These are phyloP conservation scores for Abrostola tripartita DNA, from an alignment of 2,888 invertebrate genomes.

Conservation along the genomic window DNA sequence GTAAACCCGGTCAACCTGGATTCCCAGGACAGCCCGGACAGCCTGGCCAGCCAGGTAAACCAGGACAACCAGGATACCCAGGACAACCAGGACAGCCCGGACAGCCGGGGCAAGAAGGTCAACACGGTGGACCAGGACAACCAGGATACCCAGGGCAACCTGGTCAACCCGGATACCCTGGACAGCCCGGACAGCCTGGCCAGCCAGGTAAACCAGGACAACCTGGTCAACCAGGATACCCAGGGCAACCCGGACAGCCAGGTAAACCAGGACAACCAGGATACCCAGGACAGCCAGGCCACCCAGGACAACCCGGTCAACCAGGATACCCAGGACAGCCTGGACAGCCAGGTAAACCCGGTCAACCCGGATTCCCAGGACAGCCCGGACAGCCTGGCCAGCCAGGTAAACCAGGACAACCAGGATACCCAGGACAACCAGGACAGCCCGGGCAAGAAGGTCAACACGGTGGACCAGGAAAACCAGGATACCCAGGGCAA, in stretches of 20 bases:
- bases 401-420: constrained; percentile 5
- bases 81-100: constrained; percentile 61
- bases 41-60: constrained; percentile 79
- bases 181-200: constrained; percentile 7
- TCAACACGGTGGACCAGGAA: constrained; percentile 30
- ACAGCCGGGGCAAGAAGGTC: constrained; percentile 51
- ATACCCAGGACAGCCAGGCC: constrained; percentile 5
- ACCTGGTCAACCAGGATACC: constrained; percentile 15
- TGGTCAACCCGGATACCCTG: constrained; percentile 11
- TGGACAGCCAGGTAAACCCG: constrained; percentile 12
- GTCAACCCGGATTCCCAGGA: constrained; percentile 18
- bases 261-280: constrained; percentile 9
- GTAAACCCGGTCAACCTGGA: constrained; percentile 47
- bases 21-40: constrained; percentile 51
- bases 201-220: constrained; percentile 15
- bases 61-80: constrained; percentile 55
- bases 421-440: constrained; percentile 9
- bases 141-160: constrained; percentile 59
- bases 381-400: constrained; percentile 11
- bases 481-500: constrained; percentile 71
- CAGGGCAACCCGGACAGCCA: constrained; percentile 9
- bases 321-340: constrained; percentile 11
- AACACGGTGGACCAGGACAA: constrained; percentile 47
- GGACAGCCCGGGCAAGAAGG: constrained; percentile 10
- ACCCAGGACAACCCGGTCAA: constrained; percentile 8